These are phyloP conservation scores for Odobenus rosmarus DNA, from an alignment of 2,113 vertebrate genomes.

Conservation along the genomic window DNA sequence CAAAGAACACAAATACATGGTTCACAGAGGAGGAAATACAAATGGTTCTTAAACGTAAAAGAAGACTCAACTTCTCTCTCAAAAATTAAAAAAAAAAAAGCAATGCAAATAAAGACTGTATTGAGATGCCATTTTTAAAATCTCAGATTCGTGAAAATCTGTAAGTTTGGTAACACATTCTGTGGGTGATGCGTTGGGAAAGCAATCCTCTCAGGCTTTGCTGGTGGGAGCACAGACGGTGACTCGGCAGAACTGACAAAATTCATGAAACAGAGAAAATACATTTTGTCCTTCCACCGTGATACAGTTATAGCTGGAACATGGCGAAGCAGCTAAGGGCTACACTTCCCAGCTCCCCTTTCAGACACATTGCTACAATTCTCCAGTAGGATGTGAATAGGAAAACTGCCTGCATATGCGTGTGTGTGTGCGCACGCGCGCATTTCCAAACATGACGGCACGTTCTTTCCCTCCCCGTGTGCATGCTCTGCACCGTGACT, in stretches of 20 bases:
- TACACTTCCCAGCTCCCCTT: not conserved
- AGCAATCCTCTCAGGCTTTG: not conserved
- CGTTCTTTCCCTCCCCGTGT: not conserved
- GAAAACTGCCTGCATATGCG: no score
- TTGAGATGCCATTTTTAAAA: not conserved
- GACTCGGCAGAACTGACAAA: not conserved
- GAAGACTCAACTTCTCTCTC: not conserved
- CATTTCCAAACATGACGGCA: not conserved
- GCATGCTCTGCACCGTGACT: not conserved
- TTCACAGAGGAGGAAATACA: not conserved
- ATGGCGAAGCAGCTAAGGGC: not conserved
- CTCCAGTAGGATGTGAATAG: not conserved
- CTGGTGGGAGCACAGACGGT: not conserved
- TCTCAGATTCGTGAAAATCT: not conserved
- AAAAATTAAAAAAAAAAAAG: not conserved
- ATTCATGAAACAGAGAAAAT: not conserved
- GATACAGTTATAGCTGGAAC: not conserved
- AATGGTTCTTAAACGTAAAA: not conserved
- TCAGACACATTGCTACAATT: no score
- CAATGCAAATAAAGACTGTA: not conserved
- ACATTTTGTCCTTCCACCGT: not conserved
- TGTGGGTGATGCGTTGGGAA: not conserved
- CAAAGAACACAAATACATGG: not conserved
- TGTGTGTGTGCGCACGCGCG: accelerated
- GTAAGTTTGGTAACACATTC: not conserved